Percentiles rank a stretch among this genome's conserved stretches.
These are phyloP conservation scores for Periophthalmus modestus DNA, from an alignment of 2,113 vertebrate species.

Conservation along the genomic window DNA sequence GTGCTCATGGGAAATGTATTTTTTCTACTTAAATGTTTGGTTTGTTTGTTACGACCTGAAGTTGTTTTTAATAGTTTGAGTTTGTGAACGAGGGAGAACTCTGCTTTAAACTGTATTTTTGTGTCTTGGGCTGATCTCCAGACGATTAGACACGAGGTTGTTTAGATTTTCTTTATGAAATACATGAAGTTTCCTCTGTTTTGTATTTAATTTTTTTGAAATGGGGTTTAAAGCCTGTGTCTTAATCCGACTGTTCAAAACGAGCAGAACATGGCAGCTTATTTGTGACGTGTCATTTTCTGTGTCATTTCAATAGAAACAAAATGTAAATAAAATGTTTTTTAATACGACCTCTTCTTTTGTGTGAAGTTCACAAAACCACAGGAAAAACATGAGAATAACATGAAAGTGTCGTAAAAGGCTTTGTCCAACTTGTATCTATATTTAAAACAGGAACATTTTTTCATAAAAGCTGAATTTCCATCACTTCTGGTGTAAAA, in stretches of 20 bases:
- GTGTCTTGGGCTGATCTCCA: constrained; percentile 22
- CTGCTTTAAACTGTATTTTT: constrained; percentile 34
- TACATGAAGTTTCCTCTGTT: constrained; percentile 3
- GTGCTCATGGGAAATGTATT: constrained; percentile 45
- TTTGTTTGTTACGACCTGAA: constrained; percentile 40
- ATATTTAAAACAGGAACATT: too few species aligned
- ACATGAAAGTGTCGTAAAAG: neutral
- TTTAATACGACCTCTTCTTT: constrained; percentile 23
- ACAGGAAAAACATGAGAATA: too few species aligned
- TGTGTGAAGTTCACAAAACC: constrained; percentile 20
- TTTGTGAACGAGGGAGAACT: constrained; percentile 40
- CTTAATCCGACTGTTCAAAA: constrained; percentile 20
- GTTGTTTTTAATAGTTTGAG: constrained; percentile 56
- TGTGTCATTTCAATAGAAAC: constrained; percentile 53
- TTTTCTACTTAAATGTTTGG: constrained; percentile 61
- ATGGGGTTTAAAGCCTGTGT: constrained; percentile 30
- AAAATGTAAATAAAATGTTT: constrained; percentile 68
- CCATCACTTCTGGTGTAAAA: constrained; percentile 8
- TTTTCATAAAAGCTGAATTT: too few species aligned
- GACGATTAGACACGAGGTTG: constrained; percentile 17
- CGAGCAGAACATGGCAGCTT: constrained; percentile 55
- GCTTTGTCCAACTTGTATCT: too few species aligned
- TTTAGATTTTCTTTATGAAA: neutral
- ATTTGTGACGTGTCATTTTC: constrained; percentile 46
- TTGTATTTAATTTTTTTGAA: constrained; percentile 64